These are phyloP conservation scores for Ptilodon capucinus DNA, from an alignment of 2,888 invertebrate species.

Conservation along the genomic window DNA sequence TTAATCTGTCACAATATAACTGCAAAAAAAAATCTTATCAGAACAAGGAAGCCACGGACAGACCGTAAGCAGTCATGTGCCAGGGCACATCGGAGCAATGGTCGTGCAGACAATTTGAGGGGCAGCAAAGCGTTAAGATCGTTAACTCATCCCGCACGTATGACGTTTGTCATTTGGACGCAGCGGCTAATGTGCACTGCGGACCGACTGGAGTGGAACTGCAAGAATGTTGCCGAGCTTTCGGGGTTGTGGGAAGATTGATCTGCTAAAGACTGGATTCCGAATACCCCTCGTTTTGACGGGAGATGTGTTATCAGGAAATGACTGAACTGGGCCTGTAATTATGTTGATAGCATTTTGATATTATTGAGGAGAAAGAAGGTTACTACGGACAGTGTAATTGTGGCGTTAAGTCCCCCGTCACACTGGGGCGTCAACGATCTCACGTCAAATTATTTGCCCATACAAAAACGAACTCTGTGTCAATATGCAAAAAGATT, in stretches of 20 bases:
- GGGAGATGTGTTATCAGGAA: neutral
- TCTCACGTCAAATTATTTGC: no score
- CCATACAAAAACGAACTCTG: no score
- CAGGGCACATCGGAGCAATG: constrained; percentile 74
- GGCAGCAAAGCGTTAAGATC: constrained; percentile 80
- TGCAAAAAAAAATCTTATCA: constrained; percentile 36
- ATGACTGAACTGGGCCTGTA: neutral
- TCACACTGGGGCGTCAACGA: no score
- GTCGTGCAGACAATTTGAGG: constrained; percentile 75
- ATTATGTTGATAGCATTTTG: neutral
- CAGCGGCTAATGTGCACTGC: constrained; percentile 43
- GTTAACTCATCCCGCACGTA: constrained; percentile 62
- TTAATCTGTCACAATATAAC: constrained; percentile 14
- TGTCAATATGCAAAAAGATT: no score
- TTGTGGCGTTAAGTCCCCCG: no score
- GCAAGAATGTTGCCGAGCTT: constrained; percentile 13
- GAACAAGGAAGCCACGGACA: constrained; percentile 70
- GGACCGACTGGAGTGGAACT: constrained; percentile 36
- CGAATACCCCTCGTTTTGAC: neutral
- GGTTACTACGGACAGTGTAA: no score
- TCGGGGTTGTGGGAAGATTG: neutral
- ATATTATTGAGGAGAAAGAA: neutral
- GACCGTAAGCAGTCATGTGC: constrained; percentile 74
- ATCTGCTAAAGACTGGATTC: neutral
- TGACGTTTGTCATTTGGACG: constrained; percentile 67